Evolutionary conservation across 2,888 invertebrate genomes (phyloP).

Genomic region (Spodoptera picta): DNA sequence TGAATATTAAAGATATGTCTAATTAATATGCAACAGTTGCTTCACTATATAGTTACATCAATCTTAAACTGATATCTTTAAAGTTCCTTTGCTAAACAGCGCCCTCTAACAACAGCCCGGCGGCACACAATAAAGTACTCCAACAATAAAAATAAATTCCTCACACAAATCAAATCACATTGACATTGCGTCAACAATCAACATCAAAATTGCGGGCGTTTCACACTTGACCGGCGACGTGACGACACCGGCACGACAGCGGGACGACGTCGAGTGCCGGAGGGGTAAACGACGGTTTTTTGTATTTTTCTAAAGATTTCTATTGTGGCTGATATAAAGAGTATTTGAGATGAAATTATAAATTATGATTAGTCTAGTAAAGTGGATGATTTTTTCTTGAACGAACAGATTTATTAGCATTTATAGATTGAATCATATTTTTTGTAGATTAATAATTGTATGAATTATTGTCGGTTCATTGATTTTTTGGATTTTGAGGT

Average conservation of each 20-base stretch:
- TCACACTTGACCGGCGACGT: constrained; percentile 42
- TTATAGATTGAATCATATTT: too few species aligned
- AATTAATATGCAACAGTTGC: too few species aligned
- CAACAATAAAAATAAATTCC: constrained; percentile 1
- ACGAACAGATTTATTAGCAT: neutral
- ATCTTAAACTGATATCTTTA: too few species aligned
- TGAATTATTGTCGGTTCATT: too few species aligned
- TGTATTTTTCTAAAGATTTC: constrained; percentile 12
- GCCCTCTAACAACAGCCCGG: too few species aligned
- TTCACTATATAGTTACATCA: too few species aligned
- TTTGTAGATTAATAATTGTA: too few species aligned
- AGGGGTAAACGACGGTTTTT: constrained; percentile 7
- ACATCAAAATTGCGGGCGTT: constrained; percentile 40
- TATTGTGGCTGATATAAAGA: constrained; percentile 25
- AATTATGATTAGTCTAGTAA: constrained; percentile 6
- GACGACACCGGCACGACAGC: constrained; percentile 31
- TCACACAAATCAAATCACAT: constrained; percentile 3
- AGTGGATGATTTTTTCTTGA: constrained; percentile 1
- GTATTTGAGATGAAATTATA: constrained; percentile 17
- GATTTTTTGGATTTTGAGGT: too few species aligned
- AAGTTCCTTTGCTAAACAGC: too few species aligned
- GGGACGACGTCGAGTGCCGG: constrained; percentile 56
- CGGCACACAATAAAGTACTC: neutral
- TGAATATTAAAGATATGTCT: too few species aligned
- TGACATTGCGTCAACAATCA: constrained; percentile 7